Evolutionary conservation across 30 jellyfish, hydroid and myxozoan species (phyloP).

Genomic region (Cassiopea xamachana): DNA sequence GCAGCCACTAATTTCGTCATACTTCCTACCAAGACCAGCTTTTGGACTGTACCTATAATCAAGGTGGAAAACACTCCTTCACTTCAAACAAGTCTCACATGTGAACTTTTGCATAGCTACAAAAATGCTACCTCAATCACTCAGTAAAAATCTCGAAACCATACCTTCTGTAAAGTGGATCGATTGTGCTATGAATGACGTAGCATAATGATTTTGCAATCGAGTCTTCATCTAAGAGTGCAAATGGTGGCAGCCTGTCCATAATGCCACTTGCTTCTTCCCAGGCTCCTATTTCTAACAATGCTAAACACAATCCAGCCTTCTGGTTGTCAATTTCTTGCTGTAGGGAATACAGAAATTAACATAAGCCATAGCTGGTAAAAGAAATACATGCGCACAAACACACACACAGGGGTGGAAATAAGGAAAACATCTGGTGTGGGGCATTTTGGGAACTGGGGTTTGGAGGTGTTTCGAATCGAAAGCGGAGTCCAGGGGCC

Average conservation of each 20-base stretch:
- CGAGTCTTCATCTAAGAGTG: slow-evolving; percentile 52
- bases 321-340: slow-evolving; percentile 88
- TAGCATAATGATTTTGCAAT: slow-evolving; percentile 78
- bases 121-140: background rate
- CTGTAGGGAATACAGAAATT: background rate
- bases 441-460: too few relatives aligned
- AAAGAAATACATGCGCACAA: too few relatives aligned
- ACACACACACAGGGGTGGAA: too few relatives aligned
- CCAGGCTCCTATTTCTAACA: slow-evolving; percentile 94
- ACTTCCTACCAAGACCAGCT: slow-evolving; percentile 81
- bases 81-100: too few relatives aligned
- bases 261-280: slow-evolving; percentile 88
- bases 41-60: slow-evolving; percentile 79
- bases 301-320: slow-evolving; percentile 85
- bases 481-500: too few relatives aligned
- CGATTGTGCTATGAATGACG: slow-evolving; percentile 88
- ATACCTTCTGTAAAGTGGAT: slow-evolving; percentile 89
- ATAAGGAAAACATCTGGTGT: too few relatives aligned
- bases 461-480: too few relatives aligned
- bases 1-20: slow-evolving; percentile 66
- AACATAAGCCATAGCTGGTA: too few relatives aligned
- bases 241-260: slow-evolving; percentile 82
- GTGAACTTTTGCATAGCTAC: background rate
- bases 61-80: background rate
- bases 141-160: background rate